A percentile compares a stretch with the other conserved stretches of the same genome.
Evolutionary conservation across 2,797 vertebrate genomes (phyloP).

Genomic region (Agapornis canus): DNA sequence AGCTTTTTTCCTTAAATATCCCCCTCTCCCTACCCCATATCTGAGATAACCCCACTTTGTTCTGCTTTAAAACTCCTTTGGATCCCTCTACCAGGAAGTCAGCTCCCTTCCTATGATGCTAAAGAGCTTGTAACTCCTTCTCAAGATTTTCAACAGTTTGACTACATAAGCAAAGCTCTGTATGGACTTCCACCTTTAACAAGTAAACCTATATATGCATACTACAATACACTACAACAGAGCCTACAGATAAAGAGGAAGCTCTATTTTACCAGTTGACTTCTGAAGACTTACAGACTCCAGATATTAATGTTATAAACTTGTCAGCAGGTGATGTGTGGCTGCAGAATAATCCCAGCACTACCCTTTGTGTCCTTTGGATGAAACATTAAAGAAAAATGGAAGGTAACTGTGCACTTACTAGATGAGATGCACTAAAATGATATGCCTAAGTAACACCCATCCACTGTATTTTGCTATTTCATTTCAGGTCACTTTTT

Average conservation of each 20-base stretch:
- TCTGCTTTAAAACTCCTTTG: background rate
- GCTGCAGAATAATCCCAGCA: slow-evolving; percentile 29
- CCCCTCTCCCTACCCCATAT: background rate
- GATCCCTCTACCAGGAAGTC: background rate
- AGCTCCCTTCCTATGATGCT: background rate
- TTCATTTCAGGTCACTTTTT: background rate
- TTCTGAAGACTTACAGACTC: background rate
- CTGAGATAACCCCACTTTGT: background rate
- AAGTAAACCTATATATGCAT: accelerated
- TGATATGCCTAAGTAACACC: background rate
- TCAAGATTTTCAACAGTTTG: background rate
- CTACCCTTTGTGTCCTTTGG: slow-evolving; percentile 24
- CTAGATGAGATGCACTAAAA: slow-evolving; percentile 9
- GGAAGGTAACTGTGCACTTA: background rate
- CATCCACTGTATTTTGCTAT: background rate
- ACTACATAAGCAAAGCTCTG: background rate
- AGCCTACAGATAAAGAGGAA: background rate
- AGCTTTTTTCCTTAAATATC: background rate
- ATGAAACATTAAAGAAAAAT: slow-evolving; percentile 9
- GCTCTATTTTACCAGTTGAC: slow-evolving; percentile 6
- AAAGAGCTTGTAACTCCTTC: background rate
- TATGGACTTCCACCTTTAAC: background rate
- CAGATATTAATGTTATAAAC: slow-evolving; percentile 51
- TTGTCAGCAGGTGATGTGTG: slow-evolving; percentile 55
- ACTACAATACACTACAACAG: background rate